phyloP scores from a whole-genome alignment of 2,113 vertebrate species.

The Malurus elegans region DNA sequence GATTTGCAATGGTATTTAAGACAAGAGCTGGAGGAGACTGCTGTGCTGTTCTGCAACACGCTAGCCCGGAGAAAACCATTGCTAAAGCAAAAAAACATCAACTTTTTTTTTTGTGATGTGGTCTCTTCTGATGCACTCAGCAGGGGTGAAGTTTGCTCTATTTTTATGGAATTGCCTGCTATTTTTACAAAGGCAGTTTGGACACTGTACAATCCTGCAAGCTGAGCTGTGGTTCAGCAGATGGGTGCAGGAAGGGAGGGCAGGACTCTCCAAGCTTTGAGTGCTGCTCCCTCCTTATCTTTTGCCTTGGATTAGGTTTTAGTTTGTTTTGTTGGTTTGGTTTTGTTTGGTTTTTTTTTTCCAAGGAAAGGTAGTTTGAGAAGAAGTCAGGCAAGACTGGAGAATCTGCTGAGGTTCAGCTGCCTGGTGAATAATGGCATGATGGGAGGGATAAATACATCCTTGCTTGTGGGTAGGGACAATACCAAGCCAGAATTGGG shows the following conservation, averaged over 20 bases:
- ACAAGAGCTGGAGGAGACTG: conserved; percentile 25
- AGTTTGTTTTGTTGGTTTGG: neutral
- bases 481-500: neutral
- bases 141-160: neutral
- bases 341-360: neutral
- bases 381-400: neutral
- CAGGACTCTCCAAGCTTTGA: neutral
- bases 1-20: conserved; percentile 58
- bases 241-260: neutral
- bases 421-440: neutral
- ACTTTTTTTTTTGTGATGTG: conserved; percentile 27
- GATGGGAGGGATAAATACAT: neutral
- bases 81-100: conserved; percentile 34
- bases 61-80: conserved; percentile 8
- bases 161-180: conserved; percentile 39
- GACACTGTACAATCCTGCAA: neutral
- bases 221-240: neutral
- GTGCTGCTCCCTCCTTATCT: neutral
- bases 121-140: conserved; percentile 34
- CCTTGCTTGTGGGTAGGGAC: neutral
- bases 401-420: neutral
- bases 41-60: neutral
- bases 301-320: neutral
- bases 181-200: conserved; percentile 33
- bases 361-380: neutral